Conservation (phyloP, 2,113 vertebrate genomes). For the Saguinus midas region DNA sequence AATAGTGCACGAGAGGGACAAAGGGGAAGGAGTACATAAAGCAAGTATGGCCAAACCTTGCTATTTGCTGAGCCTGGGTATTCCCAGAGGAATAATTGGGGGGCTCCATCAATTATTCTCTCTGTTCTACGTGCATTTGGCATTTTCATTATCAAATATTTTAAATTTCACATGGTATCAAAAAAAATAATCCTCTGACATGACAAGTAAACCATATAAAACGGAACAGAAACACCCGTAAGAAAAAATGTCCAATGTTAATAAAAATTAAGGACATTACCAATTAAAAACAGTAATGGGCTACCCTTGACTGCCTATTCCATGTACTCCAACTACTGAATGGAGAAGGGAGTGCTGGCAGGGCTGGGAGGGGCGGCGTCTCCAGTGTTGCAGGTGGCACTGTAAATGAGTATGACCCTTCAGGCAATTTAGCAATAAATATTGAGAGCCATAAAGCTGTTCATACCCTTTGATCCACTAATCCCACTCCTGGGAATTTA, state of each 20-base stretch:
- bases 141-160: conserved; percentile 46
- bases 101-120: not conserved
- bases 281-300: conserved; percentile 29
- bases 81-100: too few species aligned
- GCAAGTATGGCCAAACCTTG: not conserved
- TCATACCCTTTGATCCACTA: conserved; percentile 75
- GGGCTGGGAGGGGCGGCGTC: not conserved
- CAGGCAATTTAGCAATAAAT: conserved; percentile 70
- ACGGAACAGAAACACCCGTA: not conserved
- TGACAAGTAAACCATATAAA: conserved; percentile 12
- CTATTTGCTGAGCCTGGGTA: not conserved
- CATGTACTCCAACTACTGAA: conserved; percentile 8
- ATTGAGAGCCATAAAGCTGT: conserved; percentile 75
- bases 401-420: conserved; percentile 73
- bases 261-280: conserved; percentile 4
- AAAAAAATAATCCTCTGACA: not conserved
- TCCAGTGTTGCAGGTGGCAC: conserved; percentile 63
- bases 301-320: not conserved
- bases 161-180: conserved; percentile 25
- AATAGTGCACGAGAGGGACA: not conserved
- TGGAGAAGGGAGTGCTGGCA: not conserved
- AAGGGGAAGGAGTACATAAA: not conserved
- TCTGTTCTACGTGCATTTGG: not conserved
- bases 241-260: not conserved
- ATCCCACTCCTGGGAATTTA: conserved; percentile 77